Evolutionary conservation across 1,140 invertebrate genomes (phyloP).

Genomic region (Zaprionus davidi): DNA sequence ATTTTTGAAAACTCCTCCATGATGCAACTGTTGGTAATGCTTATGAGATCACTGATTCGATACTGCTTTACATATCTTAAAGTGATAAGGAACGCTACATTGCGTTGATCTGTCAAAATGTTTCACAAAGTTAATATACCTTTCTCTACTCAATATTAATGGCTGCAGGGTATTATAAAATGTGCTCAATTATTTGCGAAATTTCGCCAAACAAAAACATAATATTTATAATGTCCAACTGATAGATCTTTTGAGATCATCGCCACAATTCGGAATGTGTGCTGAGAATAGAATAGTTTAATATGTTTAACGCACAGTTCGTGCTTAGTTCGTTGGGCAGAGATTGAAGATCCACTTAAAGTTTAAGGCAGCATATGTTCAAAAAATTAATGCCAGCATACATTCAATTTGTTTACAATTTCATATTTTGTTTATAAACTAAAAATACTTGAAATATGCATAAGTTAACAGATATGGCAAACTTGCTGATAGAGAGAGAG

Average conservation of each 20-base stretch:
- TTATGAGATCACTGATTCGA: not conserved
- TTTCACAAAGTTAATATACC: not conserved
- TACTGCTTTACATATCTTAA: no score
- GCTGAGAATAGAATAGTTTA: not conserved
- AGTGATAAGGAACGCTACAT: no score
- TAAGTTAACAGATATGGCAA: not conserved
- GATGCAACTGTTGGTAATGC: not conserved
- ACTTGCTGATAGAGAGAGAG: not conserved
- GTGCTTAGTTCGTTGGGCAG: not conserved
- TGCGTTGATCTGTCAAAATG: no score
- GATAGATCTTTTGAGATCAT: slow-evolving; percentile 75
- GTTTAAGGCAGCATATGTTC: not conserved
- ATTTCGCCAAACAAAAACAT: slow-evolving; percentile 21
- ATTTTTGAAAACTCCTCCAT: not conserved
- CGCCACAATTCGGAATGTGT: slow-evolving; percentile 25
- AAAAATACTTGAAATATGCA: slow-evolving; percentile 24
- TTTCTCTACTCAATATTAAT: not conserved
- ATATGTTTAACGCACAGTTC: not conserved
- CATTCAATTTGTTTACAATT: slow-evolving; percentile 61
- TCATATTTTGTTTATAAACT: slow-evolving; percentile 74
- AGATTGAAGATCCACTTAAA: not conserved
- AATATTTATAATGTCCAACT: slow-evolving; percentile 37
- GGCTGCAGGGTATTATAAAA: slow-evolving; percentile 41
- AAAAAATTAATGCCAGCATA: not conserved
- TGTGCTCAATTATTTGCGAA: slow-evolving; percentile 58